Percentiles rank a stretch among this genome's conserved stretches.
Conservation (phyloP, 1,140 invertebrate genomes). For the Apolygus lucorum region DNA sequence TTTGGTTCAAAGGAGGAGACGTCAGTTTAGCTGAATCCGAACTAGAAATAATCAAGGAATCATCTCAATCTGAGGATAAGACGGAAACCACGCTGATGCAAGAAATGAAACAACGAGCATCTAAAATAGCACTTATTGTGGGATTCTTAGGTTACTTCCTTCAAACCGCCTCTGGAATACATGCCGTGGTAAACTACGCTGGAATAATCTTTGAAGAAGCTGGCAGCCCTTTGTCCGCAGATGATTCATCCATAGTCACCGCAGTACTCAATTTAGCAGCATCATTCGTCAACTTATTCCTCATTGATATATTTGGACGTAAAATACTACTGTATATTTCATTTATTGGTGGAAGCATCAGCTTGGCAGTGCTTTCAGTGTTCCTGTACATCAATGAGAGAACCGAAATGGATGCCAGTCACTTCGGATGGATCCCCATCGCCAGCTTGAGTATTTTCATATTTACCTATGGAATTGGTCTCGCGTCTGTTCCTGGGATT, state of each 20-base stretch:
- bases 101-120: background rate
- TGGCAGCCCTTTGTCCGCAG: background rate
- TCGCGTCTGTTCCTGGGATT: background rate
- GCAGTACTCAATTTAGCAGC: background rate
- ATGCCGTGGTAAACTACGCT: background rate
- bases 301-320: background rate
- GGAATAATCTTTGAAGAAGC: background rate
- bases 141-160: background rate
- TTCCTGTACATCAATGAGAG: background rate
- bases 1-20: background rate
- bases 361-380: background rate
- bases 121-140: background rate
- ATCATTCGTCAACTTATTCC: background rate
- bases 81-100: background rate
- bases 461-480: background rate
- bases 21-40: background rate
- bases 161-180: background rate
- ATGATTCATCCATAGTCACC: background rate
- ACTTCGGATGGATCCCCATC: background rate
- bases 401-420: background rate
- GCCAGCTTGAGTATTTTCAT: background rate
- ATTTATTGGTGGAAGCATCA: background rate
- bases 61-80: background rate
- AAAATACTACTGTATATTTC: background rate
- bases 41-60: background rate